Evolutionary conservation across 2,113 vertebrate genomes (phyloP).

Genomic region (Enhydra lutris): DNA sequence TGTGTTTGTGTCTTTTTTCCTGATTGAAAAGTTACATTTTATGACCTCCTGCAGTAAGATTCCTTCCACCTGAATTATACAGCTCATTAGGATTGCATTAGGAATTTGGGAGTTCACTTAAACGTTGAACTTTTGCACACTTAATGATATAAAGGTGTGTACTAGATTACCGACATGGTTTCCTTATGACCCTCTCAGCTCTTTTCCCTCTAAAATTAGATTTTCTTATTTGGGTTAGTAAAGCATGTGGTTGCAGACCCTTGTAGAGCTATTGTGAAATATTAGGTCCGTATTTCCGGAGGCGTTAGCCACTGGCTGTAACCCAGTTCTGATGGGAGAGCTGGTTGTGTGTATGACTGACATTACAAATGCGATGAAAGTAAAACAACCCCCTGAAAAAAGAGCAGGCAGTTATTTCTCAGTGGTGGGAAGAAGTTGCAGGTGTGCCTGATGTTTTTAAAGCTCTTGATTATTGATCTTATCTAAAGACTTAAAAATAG

Average conservation of each 20-base stretch:
- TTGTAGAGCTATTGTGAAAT: conserved; percentile 58
- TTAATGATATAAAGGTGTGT: conserved; percentile 57
- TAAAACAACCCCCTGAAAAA: conserved; percentile 27
- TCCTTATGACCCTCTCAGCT: conserved; percentile 48
- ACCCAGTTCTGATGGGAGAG: conserved; percentile 52
- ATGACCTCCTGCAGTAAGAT: background rate
- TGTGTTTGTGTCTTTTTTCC: background rate
- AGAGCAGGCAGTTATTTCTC: conserved; percentile 43
- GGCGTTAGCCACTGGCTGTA: conserved; percentile 34
- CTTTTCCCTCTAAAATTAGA: conserved; percentile 59
- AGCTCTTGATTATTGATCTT: conserved; percentile 70
- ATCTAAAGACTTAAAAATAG: conserved; percentile 54
- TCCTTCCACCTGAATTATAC: background rate
- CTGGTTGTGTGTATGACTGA: conserved; percentile 40
- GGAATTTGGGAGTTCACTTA: conserved; percentile 65
- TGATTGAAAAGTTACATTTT: conserved; percentile 26
- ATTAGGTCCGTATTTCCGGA: conserved; percentile 61
- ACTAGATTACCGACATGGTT: conserved; percentile 49
- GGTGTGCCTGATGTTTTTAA: conserved; percentile 63
- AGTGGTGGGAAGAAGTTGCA: conserved; percentile 29
- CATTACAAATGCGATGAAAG: conserved; percentile 21
- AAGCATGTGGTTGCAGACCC: conserved; percentile 27
- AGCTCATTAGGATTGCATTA: background rate
- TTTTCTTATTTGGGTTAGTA: conserved; percentile 66
- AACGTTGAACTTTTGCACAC: conserved; percentile 64